These are phyloP conservation scores for Meteorus cinctellus DNA, from an alignment of 2,888 invertebrate species.

Conservation along the genomic window DNA sequence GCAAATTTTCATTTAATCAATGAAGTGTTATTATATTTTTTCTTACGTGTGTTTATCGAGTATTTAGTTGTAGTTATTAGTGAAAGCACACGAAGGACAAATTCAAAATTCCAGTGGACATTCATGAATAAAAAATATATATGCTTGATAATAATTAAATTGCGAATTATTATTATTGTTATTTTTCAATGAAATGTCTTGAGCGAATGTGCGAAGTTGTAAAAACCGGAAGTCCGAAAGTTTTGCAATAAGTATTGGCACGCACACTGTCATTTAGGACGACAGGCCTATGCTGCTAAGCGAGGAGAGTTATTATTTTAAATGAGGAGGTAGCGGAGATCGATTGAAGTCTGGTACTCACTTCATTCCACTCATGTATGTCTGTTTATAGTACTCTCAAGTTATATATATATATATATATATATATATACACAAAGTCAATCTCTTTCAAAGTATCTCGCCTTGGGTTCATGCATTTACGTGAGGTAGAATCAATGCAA, in stretches of 20 bases:
- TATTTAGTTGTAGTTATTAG: not conserved
- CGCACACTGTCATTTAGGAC: slow-evolving; percentile 32
- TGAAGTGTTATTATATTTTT: not conserved
- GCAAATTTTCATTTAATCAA: not conserved
- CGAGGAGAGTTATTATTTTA: slow-evolving; percentile 50
- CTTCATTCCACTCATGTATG: slow-evolving; percentile 4
- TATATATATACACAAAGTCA: not conserved
- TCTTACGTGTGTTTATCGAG: not conserved
- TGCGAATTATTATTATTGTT: not conserved
- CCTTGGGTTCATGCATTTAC: slow-evolving; percentile 32
- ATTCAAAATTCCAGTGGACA: slow-evolving; percentile 21
- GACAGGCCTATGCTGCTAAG: slow-evolving; percentile 18
- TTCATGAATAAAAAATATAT: not conserved
- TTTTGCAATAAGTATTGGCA: slow-evolving; percentile 32
- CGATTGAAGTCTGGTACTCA: slow-evolving; percentile 7
- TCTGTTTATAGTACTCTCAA: not conserved
- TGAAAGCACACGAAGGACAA: slow-evolving; percentile 30
- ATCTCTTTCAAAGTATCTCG: slow-evolving; percentile 7
- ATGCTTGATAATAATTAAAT: slow-evolving; percentile 18
- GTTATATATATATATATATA: not conserved
- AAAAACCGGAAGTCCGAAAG: slow-evolving; percentile 27
- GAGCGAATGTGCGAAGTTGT: slow-evolving; percentile 27
- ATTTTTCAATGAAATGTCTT: slow-evolving; percentile 20
- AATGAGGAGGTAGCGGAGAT: slow-evolving; percentile 31
- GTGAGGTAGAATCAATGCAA: slow-evolving; percentile 33